Conservation (phyloP, 2,888 invertebrate genomes). For the Conomelus anceps region DNA sequence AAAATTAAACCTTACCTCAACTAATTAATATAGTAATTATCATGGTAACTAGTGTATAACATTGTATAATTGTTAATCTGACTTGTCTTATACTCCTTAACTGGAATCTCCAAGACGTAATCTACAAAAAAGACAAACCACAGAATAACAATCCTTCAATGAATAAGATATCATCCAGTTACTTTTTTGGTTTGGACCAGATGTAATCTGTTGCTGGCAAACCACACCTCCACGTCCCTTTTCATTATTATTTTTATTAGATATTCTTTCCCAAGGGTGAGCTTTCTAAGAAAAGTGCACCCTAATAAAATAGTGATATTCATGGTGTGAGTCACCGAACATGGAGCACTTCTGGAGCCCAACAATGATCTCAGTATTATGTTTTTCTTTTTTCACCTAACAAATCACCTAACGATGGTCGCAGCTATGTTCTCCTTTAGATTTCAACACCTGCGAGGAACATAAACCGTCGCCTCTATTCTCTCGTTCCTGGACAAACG, state of each 20-base stretch:
- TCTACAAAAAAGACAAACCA: no score
- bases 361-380: no score
- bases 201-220: background rate
- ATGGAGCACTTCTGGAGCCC: background rate
- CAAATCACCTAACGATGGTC: background rate
- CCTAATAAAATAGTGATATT: background rate
- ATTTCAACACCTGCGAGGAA: background rate
- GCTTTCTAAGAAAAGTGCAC: background rate
- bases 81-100: no score
- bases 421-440: background rate
- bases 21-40: no score
- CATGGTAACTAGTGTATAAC: no score
- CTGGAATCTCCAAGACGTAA: no score
- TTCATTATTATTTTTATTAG: background rate
- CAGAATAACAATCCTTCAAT: background rate
- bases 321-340: background rate
- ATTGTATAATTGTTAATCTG: no score
- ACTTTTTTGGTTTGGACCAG: background rate
- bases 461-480: background rate
- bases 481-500: background rate
- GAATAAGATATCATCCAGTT: background rate
- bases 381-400: no score
- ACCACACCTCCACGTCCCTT: background rate
- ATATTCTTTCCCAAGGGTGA: background rate
- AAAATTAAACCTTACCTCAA: no score